These are phyloP conservation scores for Polypterus senegalus DNA, from an alignment of 2,113 vertebrate species.

Conservation along the genomic window DNA sequence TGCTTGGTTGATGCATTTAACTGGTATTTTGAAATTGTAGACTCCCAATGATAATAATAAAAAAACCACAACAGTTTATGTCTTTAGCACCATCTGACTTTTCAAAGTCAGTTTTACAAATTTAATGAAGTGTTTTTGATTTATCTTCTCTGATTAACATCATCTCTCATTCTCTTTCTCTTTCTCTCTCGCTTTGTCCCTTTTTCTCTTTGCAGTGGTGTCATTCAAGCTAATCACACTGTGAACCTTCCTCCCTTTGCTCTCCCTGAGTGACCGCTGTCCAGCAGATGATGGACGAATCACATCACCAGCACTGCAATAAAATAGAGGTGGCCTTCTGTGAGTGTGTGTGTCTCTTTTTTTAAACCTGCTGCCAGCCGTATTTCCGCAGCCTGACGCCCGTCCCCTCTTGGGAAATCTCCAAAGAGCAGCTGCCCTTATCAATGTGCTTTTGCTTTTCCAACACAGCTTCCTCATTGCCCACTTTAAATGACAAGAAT, in stretches of 20 bases:
- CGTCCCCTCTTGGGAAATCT: constrained; percentile 62
- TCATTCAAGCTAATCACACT: constrained; percentile 42
- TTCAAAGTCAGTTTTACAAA: too few relatives aligned
- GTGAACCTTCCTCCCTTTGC: constrained; percentile 36
- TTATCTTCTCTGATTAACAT: not conserved
- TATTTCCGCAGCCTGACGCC: constrained; percentile 27
- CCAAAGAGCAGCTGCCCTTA: constrained; percentile 49
- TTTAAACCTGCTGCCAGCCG: constrained; percentile 43
- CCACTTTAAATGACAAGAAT: constrained; percentile 49
- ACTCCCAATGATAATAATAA: too few relatives aligned
- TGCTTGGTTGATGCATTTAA: too few relatives aligned
- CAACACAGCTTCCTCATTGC: constrained; percentile 32
- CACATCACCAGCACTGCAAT: constrained; percentile 31
- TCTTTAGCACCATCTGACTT: too few relatives aligned
- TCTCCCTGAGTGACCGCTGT: constrained; percentile 45
- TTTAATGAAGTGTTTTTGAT: too few relatives aligned
- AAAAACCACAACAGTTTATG: too few relatives aligned
- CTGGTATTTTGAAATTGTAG: too few relatives aligned
- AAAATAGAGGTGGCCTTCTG: constrained; percentile 28
- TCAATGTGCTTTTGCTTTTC: constrained; percentile 52
- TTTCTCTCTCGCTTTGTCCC: constrained; percentile 31
- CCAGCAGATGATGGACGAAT: constrained; percentile 51
- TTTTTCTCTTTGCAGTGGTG: constrained; percentile 33
- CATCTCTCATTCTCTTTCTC: constrained; percentile 21
- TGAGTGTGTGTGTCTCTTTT: constrained; percentile 9